Percentiles rank a stretch among this genome's conserved stretches.
These are phyloP conservation scores for Platypus cylindrus DNA, from an alignment of 2,888 invertebrate genomes.

Conservation along the genomic window DNA sequence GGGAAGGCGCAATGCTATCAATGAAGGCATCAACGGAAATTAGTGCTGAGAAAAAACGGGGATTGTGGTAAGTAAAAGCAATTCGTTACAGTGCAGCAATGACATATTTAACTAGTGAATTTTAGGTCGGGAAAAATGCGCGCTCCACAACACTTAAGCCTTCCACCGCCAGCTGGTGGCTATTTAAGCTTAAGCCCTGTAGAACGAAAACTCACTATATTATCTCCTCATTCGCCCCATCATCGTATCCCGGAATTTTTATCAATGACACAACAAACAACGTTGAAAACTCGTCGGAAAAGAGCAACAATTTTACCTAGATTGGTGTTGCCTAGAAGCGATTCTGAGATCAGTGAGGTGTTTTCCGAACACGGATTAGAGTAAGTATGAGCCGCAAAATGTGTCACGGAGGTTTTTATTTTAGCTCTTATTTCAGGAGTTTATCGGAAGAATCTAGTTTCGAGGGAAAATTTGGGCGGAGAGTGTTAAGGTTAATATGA, in stretches of 20 bases:
- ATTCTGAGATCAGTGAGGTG: conserved; percentile 57
- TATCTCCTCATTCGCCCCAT: conserved; percentile 69
- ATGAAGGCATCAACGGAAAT: conserved; percentile 28
- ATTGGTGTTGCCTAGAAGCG: conserved; percentile 61
- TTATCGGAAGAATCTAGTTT: conserved; percentile 12
- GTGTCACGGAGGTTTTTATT: conserved; percentile 1
- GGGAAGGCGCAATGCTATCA: conserved; percentile 40
- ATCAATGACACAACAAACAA: conserved; percentile 45
- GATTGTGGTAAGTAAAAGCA: conserved; percentile 42
- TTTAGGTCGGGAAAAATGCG: conserved; percentile 46
- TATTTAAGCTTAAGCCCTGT: conserved; percentile 38
- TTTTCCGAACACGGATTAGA: conserved; percentile 50
- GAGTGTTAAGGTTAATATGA: conserved; percentile 22
- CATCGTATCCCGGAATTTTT: conserved; percentile 55
- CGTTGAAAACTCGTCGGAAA: conserved; percentile 45
- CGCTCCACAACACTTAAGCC: conserved; percentile 53
- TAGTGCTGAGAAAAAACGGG: conserved; percentile 53
- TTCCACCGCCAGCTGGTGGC: conserved; percentile 52
- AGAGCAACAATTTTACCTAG: conserved; percentile 62
- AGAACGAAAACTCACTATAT: conserved; percentile 56
- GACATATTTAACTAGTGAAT: background rate
- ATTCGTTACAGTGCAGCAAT: background rate
- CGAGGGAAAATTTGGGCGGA: conserved; percentile 20
- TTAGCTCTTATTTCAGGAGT: conserved; percentile 7
- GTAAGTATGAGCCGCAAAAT: conserved; percentile 36